Percentiles rank a stretch among this genome's conserved stretches.
phyloP scores from a whole-genome alignment of 2,888 invertebrate genomes.

The Muscina levida region DNA sequence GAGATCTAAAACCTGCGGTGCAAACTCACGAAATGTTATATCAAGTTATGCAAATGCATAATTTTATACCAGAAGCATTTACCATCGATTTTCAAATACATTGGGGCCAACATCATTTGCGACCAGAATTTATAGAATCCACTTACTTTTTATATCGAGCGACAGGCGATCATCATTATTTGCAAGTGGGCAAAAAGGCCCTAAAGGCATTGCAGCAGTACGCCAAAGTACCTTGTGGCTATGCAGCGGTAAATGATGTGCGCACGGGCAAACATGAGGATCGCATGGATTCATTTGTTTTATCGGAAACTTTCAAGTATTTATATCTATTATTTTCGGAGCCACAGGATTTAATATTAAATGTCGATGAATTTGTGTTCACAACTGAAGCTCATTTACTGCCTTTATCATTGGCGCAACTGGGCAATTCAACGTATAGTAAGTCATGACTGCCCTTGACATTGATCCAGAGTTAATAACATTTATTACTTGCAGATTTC shows the following conservation, averaged over 20 bases:
- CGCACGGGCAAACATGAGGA: slow-evolving; percentile 95
- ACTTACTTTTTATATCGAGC: slow-evolving; percentile 98
- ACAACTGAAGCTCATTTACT: slow-evolving; percentile 98
- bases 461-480: no score
- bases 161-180: slow-evolving; percentile 96
- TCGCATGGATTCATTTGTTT: slow-evolving; percentile 98
- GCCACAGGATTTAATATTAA: slow-evolving; percentile 89
- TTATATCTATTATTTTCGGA: slow-evolving; percentile 96
- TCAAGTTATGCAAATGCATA: slow-evolving; percentile 98
- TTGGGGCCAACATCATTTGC: slow-evolving; percentile 98
- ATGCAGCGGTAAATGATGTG: slow-evolving; percentile 98
- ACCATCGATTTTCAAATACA: slow-evolving; percentile 98
- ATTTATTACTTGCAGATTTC: slow-evolving; percentile 76
- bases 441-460: no score
- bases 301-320: slow-evolving; percentile 99
- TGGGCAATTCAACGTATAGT: slow-evolving; percentile 82
- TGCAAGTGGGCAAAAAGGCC: slow-evolving; percentile 92
- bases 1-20: slow-evolving; percentile 98
- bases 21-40: slow-evolving; percentile 99
- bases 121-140: slow-evolving; percentile 98
- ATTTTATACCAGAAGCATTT: slow-evolving; percentile 99
- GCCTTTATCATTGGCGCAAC: slow-evolving; percentile 89
- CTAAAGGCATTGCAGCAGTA: slow-evolving; percentile 93
- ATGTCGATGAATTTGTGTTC: slow-evolving; percentile 92
- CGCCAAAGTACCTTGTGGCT: slow-evolving; percentile 97